Conservation (phyloP, 2,888 invertebrate species). For the Conistra vaccinii region DNA sequence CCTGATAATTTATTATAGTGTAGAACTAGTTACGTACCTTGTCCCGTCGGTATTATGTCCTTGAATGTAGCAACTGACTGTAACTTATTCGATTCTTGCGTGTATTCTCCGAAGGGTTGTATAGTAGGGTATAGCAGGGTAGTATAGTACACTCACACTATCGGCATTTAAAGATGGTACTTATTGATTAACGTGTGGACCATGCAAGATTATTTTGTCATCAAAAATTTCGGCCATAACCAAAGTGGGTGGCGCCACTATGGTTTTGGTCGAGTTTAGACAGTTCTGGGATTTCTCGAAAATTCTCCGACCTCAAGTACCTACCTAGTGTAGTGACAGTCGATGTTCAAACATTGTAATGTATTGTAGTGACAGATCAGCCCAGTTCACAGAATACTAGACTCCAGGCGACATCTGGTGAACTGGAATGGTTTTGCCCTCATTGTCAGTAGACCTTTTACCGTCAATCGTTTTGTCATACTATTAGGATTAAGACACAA, state of each 20-base stretch:
- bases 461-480: neutral
- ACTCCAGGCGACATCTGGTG: neutral
- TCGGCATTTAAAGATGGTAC: neutral
- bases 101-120: neutral
- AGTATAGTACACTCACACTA: neutral
- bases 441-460: neutral
- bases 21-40: neutral
- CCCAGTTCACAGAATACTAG: neutral
- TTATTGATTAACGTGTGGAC: neutral
- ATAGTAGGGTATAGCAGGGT: no score
- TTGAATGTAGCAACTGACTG: neutral
- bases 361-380: no score
- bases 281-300: no score
- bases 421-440: neutral
- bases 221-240: no score
- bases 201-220: neutral
- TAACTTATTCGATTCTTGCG: neutral
- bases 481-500: neutral
- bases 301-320: no score
- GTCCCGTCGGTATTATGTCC: neutral
- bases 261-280: neutral
- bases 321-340: no score
- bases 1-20: neutral
- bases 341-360: no score
- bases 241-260: neutral